Evolutionary conservation across 2,888 invertebrate genomes (phyloP).

Genomic region (Eupithecia centaureata): DNA sequence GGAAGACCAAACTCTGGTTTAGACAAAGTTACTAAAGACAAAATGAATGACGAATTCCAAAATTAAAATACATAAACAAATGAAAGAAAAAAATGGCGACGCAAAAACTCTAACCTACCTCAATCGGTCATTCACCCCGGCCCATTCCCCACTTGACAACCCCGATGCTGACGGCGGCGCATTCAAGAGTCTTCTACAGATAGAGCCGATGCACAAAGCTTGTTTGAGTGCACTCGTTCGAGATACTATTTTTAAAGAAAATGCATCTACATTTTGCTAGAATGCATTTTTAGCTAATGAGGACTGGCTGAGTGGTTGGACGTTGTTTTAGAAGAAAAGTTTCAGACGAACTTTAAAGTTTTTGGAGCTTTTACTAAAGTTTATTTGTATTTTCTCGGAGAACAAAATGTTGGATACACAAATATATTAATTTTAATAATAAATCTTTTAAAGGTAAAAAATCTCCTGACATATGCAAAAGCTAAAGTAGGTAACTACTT

Average conservation of each 20-base stretch:
- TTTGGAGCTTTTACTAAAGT: not conserved
- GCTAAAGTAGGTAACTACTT: too few relatives aligned
- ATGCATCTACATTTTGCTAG: slow-evolving; percentile 57
- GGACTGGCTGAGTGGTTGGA: not conserved
- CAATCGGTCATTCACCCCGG: slow-evolving; percentile 48
- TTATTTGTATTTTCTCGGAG: too few relatives aligned
- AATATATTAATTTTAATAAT: too few relatives aligned
- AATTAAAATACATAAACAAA: slow-evolving; percentile 7
- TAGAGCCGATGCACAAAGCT: slow-evolving; percentile 68
- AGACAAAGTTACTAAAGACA: not conserved
- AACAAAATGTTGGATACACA: too few relatives aligned
- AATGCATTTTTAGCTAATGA: slow-evolving; percentile 51
- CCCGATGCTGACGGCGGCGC: slow-evolving; percentile 52
- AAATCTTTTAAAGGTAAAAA: too few relatives aligned
- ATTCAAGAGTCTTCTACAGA: slow-evolving; percentile 62
- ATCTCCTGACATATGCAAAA: too few relatives aligned
- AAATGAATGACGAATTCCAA: not conserved
- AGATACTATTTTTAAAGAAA: slow-evolving; percentile 70
- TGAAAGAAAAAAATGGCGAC: slow-evolving; percentile 6
- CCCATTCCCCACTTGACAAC: slow-evolving; percentile 47
- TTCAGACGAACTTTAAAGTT: not conserved
- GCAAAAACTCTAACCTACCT: slow-evolving; percentile 47
- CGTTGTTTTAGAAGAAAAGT: not conserved
- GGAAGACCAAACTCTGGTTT: not conserved
- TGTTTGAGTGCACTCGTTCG: slow-evolving; percentile 61